Evolutionary conservation across 2,888 invertebrate genomes (phyloP).

Genomic region (Noctua pronuba): DNA sequence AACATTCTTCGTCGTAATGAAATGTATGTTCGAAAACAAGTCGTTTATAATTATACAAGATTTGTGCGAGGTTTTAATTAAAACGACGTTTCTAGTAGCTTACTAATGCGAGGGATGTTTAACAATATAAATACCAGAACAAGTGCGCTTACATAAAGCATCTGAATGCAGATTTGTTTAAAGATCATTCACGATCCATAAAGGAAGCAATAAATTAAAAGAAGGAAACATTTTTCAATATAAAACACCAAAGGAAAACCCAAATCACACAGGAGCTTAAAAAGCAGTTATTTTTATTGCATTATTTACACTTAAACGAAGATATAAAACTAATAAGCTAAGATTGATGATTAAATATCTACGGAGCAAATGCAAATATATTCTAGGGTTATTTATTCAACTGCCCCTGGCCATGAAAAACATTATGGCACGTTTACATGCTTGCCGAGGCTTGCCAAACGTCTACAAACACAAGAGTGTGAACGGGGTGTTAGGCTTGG

Average conservation of each 20-base stretch:
- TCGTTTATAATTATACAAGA: constrained; percentile 55
- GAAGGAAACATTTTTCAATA: constrained; percentile 8
- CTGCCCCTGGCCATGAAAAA: constrained; percentile 16
- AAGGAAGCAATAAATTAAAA: constrained; percentile 3
- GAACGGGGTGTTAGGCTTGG: too few relatives aligned
- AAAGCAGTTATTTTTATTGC: neutral
- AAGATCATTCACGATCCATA: neutral
- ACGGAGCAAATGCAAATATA: neutral
- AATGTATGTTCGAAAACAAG: constrained; percentile 55
- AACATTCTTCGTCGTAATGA: constrained; percentile 62
- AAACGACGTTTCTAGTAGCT: constrained; percentile 8
- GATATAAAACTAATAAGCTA: neutral
- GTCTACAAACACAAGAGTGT: too few relatives aligned
- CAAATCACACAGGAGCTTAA: constrained; percentile 7
- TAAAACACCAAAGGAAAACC: neutral
- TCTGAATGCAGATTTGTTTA: neutral
- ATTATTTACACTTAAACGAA: constrained; percentile 6
- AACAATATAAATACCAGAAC: constrained; percentile 24
- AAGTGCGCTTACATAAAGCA: neutral
- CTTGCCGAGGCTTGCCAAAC: too few relatives aligned
- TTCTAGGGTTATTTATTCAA: constrained; percentile 27
- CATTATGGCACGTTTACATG: too few relatives aligned
- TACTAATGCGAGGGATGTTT: neutral
- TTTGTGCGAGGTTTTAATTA: constrained; percentile 28
- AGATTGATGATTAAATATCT: constrained; percentile 19